Base-by-base conservation (phyloP, 2,797 vertebrate genomes). In the Cynopterus sphinx region DNA sequence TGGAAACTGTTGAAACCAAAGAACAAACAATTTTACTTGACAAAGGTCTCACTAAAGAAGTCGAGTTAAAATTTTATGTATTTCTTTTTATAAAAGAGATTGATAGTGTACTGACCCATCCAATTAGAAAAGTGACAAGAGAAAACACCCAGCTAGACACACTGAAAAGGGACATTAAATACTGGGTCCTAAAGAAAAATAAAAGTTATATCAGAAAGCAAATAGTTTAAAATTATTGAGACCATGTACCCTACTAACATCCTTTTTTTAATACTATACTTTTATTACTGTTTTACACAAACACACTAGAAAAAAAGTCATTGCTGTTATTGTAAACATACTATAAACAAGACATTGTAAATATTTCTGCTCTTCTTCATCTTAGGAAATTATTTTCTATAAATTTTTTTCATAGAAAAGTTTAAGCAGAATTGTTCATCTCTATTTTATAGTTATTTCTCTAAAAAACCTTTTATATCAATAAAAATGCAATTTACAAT, bases 1-100 rank as follows among this genome's bases (percentile, higher is more conserved):
- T 78, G 53, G 43, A 87, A 96, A 95, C 28, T 89, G 24, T 43
- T 67, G 16, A 83, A 9, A 93, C 12, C 61, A 67, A 91, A 67
- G 1, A 41, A 19, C 33, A 2, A 1, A 77, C 65, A 75, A 85
- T 36, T 79, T 68, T 28, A 79, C 87, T 21, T 83, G 74, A 82
- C 46, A 83, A 75, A 81, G 28, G 82, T 90, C 36, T 5, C 28
- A 33, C 79, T 91, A 53, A 70, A 93, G n/a, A 33, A 13, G 39
- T 87, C 16, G 12, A 79, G 51, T 79, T 90, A 90, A 89, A 75
- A 74, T 93, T 84, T 86, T 9, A 68, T 67, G 53, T 49, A 49
- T 49, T 15, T 70, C 51, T 16, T 85, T 79, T 26, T 51, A 79
- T 41, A 68, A 91, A 57, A 84, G 17, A 79, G 16, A 49, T 16